Percentiles rank a stretch among this genome's conserved stretches.
Evolutionary conservation across 2,797 vertebrate genomes (phyloP).

Genomic region (Megaceryle alcyon): DNA sequence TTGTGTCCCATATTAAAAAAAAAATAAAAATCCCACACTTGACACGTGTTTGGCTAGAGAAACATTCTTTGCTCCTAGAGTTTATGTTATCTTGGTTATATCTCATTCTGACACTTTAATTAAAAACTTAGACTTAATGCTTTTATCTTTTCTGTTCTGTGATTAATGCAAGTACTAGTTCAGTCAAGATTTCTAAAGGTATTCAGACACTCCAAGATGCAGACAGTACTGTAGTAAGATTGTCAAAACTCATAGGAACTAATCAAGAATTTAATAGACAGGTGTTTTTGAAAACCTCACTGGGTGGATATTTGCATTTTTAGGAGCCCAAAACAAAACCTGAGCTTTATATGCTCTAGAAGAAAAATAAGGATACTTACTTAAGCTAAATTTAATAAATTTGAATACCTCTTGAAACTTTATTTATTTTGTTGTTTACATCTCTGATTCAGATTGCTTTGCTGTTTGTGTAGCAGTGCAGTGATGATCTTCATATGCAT

Average conservation of each 20-base stretch:
- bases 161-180: background rate
- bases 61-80: background rate
- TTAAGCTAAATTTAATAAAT: background rate
- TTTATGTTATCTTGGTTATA: background rate
- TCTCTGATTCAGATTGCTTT: background rate
- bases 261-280: slow-evolving; percentile 10
- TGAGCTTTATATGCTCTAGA: background rate
- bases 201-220: background rate
- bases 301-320: background rate
- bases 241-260: background rate
- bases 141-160: background rate
- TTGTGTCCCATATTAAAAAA: background rate
- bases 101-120: slow-evolving; percentile 55
- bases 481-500: background rate
- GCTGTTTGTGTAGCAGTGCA: background rate
- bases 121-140: slow-evolving; percentile 7
- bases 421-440: slow-evolving; percentile 9
- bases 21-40: background rate
- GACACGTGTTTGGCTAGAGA: background rate
- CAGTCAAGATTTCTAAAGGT: background rate
- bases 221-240: background rate
- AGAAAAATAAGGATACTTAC: background rate
- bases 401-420: background rate
- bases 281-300: background rate
- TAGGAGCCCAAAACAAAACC: background rate